Base-by-base conservation (phyloP, 2,888 invertebrate genomes). In the Sinhomidia bicolor region DNA sequence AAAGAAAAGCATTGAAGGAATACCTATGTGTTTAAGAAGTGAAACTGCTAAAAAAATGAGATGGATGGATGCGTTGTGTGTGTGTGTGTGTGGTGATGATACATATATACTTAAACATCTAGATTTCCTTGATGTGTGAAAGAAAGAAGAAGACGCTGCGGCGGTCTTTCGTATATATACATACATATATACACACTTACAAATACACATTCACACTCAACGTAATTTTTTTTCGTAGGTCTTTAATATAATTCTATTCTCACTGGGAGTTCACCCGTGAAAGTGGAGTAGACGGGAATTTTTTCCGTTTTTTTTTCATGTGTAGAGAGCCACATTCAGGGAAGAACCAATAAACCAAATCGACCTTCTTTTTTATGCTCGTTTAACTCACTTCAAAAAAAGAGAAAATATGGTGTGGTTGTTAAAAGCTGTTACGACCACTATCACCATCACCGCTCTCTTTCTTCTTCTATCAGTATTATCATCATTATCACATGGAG, bases 261-360 rank as follows among this genome's bases (percentile, higher is more conserved):
- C 65, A 36, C 47, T n/a, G 68, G 20, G 32, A 79, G 65, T 41
- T 85, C 79, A 85, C 68, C 79, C 79, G 85, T 85, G 79, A 85
- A 85, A 85, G 79, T 47, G 68, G 57, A 29, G n/a, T 62, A 62
- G 85, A 65, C n/a, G n/a, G n/a, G n/a, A n/a, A n/a, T 68, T 85
- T 85, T 71, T 85, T 78, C 65, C 32, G 54, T 51, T 65, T 32
- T 47, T 14, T n/a, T n/a, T n/a, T n/a, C n/a, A n/a, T n/a, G n/a
- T n/a, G n/a, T n/a, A 17, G 41, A 17, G 12, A 65, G 4, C 12
- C 17, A 41, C 68, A 26, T 62, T 60, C 26, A 47, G 62, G 54
- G 36, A 85, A 65, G 47, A 71, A 79, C 85, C 85, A 68, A 85
- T 85, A 79, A 85, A 85, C 85, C 54, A 85, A 85, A 85, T 79